A percentile compares a stretch with the other conserved stretches of the same genome.
These are phyloP conservation scores for Periphyllus acericola DNA, from an alignment of 2,888 invertebrate species.

Conservation along the genomic window DNA sequence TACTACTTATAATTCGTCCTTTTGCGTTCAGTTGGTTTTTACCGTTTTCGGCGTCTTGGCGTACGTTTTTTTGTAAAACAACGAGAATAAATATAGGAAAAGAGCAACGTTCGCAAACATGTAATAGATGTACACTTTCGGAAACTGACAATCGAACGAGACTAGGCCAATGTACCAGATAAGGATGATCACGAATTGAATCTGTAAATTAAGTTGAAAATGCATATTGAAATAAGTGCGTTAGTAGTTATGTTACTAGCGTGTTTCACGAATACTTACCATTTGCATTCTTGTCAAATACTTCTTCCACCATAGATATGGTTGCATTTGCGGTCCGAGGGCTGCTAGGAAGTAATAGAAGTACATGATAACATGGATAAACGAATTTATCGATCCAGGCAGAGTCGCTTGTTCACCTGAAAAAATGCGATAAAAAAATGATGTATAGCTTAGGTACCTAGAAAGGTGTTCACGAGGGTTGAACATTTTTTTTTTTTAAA, in stretches of 20 bases:
- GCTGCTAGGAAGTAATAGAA: slow-evolving; percentile 80
- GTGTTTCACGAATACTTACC: slow-evolving; percentile 46
- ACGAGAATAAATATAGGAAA: slow-evolving; percentile 72
- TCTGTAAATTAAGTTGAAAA: slow-evolving; percentile 67
- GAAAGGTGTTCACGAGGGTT: not conserved
- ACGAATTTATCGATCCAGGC: slow-evolving; percentile 76
- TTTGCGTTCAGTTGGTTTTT: not conserved
- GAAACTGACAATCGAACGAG: slow-evolving; percentile 71
- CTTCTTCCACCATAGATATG: slow-evolving; percentile 63
- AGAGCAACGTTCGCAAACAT: slow-evolving; percentile 71
- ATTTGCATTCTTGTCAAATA: slow-evolving; percentile 63
- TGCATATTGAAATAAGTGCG: not conserved
- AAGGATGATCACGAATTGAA: slow-evolving; percentile 77
- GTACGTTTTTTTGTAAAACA: slow-evolving; percentile 73
- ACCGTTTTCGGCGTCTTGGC: slow-evolving; percentile 10
- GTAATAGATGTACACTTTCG: slow-evolving; percentile 72
- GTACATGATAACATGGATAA: slow-evolving; percentile 86
- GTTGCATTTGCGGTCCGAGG: slow-evolving; percentile 69
- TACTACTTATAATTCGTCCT: not conserved
- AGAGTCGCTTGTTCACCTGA: slow-evolving; percentile 76
- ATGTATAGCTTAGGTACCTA: no score
- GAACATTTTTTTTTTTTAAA: no score
- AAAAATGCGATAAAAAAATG: slow-evolving; percentile 65
- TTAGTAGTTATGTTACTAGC: not conserved
- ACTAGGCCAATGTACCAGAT: slow-evolving; percentile 72